These are phyloP conservation scores for Pterostichus madidus DNA, from an alignment of 2,888 invertebrate species.

Conservation along the genomic window DNA sequence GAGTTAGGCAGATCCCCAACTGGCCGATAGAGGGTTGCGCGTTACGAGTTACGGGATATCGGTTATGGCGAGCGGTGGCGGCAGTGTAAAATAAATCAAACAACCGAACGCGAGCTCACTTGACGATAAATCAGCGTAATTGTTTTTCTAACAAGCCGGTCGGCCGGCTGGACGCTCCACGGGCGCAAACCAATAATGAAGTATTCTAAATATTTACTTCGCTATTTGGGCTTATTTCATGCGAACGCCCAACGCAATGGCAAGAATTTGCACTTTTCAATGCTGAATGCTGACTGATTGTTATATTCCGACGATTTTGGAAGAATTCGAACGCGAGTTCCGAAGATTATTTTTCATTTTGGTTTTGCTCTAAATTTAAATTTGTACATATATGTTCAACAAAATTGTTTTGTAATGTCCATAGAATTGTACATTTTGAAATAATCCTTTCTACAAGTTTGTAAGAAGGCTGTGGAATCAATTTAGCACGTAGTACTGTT, in stretches of 20 bases:
- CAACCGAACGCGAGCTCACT: slow-evolving; percentile 49
- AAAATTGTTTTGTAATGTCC: no score
- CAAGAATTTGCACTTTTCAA: slow-evolving; percentile 40
- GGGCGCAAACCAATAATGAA: slow-evolving; percentile 52
- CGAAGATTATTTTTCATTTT: not conserved
- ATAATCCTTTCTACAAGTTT: no score
- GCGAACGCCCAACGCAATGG: slow-evolving; percentile 28
- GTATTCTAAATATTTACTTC: slow-evolving; percentile 59
- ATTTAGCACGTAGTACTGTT: no score
- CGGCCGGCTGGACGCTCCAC: slow-evolving; percentile 47
- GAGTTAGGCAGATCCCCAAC: no score
- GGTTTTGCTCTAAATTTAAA: no score
- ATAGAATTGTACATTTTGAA: no score
- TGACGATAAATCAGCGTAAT: slow-evolving; percentile 70
- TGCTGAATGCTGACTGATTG: slow-evolving; percentile 47
- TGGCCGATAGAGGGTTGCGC: not conserved
- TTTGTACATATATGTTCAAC: no score
- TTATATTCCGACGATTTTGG: not conserved
- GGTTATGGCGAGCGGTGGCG: slow-evolving; percentile 17
- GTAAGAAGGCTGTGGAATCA: not conserved
- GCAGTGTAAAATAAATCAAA: slow-evolving; percentile 59
- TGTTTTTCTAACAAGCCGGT: slow-evolving; percentile 71
- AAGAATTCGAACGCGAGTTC: slow-evolving; percentile 18
- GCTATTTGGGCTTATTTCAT: slow-evolving; percentile 44
- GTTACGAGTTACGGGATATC: slow-evolving; percentile 10